Evolutionary conservation across 2,888 invertebrate genomes (phyloP).

Genomic region (Aquatica leii): DNA sequence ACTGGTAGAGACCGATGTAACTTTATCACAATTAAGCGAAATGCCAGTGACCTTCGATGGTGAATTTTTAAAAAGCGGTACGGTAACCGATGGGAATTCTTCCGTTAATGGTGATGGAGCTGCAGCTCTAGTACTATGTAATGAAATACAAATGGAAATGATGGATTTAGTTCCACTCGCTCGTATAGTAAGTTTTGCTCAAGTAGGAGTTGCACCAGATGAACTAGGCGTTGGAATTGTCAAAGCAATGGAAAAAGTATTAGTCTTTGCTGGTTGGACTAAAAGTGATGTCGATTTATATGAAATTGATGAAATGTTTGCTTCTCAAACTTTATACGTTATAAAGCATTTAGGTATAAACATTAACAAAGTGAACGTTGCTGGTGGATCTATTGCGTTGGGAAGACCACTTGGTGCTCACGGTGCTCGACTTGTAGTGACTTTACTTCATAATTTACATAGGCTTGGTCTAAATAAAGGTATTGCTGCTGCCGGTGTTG

Average conservation of each 20-base stretch:
- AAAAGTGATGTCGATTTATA: constrained; percentile 80
- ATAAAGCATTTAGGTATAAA: constrained; percentile 70
- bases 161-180: constrained; percentile 71
- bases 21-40: constrained; percentile 67
- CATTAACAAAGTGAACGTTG: constrained; percentile 74
- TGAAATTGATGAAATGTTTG: constrained; percentile 90
- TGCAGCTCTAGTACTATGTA: constrained; percentile 81
- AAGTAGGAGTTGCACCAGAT: constrained; percentile 79
- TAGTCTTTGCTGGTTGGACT: constrained; percentile 68
- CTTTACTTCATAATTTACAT: constrained; percentile 73
- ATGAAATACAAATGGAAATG: constrained; percentile 66
- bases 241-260: constrained; percentile 72
- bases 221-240: constrained; percentile 84
- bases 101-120: constrained; percentile 90
- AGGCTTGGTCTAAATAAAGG: constrained; percentile 72
- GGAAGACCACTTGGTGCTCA: constrained; percentile 88
- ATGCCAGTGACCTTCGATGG: constrained; percentile 71
- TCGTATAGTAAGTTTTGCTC: constrained; percentile 77
- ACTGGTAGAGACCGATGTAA: constrained; percentile 71
- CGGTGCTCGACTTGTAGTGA: constrained; percentile 73
- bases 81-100: constrained; percentile 81
- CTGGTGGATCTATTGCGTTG: constrained; percentile 83
- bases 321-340: constrained; percentile 77
- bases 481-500: constrained; percentile 80
- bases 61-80: constrained; percentile 61